These are phyloP conservation scores for Aradus depressus DNA, from an alignment of 2,888 invertebrate genomes.

Conservation along the genomic window DNA sequence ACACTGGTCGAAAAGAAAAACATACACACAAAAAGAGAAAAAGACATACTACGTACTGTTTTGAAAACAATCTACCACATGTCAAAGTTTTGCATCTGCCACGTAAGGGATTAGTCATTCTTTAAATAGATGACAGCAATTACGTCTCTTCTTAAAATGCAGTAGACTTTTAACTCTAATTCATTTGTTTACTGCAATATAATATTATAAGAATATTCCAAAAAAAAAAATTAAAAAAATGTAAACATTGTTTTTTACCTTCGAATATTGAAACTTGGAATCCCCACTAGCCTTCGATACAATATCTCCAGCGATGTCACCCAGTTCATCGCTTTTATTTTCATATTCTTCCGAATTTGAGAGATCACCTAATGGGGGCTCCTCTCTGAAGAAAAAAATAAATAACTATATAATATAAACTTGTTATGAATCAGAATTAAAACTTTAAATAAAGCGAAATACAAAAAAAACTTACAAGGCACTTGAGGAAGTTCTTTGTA, in stretches of 20 bases:
- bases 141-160: too few species aligned
- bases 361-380: slow-evolving; percentile 22
- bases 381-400: slow-evolving; percentile 22
- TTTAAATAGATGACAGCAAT: too few species aligned
- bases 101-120: too few species aligned
- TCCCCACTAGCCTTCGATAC: slow-evolving; percentile 42
- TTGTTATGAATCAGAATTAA: background rate
- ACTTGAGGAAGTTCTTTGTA: slow-evolving; percentile 33
- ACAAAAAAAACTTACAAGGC: background rate
- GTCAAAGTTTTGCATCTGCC: too few species aligned
- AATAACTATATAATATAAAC: background rate
- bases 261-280: slow-evolving; percentile 59
- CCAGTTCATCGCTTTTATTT: slow-evolving; percentile 25
- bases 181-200: too few species aligned
- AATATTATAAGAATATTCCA: background rate
- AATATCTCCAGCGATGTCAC: slow-evolving; percentile 30
- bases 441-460: background rate
- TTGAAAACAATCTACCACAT: too few species aligned
- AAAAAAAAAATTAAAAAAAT: slow-evolving; percentile 6
- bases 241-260: slow-evolving; percentile 37
- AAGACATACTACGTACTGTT: too few species aligned
- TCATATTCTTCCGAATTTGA: slow-evolving; percentile 26
- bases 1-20: too few species aligned
- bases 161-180: too few species aligned
- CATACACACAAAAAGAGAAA: too few species aligned